Evolutionary conservation across 2,888 invertebrate genomes (phyloP).

Genomic region (Drosophila mimica): DNA sequence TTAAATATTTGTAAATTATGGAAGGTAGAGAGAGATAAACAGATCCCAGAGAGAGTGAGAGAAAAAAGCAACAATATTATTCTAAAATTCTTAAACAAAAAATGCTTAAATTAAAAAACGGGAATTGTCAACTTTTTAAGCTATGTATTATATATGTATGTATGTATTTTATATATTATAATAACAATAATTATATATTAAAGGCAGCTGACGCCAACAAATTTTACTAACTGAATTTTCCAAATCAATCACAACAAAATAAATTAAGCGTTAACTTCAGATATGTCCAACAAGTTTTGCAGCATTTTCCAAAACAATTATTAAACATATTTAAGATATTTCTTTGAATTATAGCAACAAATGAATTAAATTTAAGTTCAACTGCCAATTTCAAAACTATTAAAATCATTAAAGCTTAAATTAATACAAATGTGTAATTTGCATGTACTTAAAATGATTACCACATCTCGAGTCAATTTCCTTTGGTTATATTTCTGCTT

Average conservation of each 20-base stretch:
- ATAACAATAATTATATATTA: too few relatives aligned
- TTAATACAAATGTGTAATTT: neutral
- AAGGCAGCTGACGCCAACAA: too few relatives aligned
- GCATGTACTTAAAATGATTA: conserved; percentile 14
- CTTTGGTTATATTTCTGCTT: neutral
- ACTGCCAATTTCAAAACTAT: neutral
- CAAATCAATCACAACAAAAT: too few relatives aligned
- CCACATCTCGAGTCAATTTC: conserved; percentile 10
- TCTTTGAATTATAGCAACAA: neutral
- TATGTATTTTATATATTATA: too few relatives aligned
- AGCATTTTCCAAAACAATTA: too few relatives aligned
- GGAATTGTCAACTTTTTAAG: neutral
- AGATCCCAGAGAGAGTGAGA: neutral
- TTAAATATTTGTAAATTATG: neutral
- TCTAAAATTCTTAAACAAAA: neutral
- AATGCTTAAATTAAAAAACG: neutral
- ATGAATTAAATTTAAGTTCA: neutral
- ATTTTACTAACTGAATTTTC: too few relatives aligned
- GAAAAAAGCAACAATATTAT: neutral
- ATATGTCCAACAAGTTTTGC: too few relatives aligned
- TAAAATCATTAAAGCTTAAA: neutral
- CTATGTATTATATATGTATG: too few relatives aligned
- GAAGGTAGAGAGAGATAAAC: neutral
- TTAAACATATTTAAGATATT: neutral
- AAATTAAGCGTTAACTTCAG: neutral